These are phyloP conservation scores for Cataglyphis rosenhaueri DNA, from an alignment of 2,888 invertebrate genomes.

Conservation along the genomic window DNA sequence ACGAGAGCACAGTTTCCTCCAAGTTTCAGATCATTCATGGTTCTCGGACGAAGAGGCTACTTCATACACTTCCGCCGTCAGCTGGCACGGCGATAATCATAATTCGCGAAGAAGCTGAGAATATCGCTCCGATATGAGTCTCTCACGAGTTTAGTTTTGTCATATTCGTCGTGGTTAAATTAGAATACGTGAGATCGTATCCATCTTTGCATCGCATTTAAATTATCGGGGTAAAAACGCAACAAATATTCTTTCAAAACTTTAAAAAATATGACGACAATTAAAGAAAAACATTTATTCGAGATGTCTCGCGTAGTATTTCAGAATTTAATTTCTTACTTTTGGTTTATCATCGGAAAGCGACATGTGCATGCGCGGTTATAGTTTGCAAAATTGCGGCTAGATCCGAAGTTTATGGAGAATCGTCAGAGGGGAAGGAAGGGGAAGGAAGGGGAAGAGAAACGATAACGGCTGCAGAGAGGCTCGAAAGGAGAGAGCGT, in stretches of 20 bases:
- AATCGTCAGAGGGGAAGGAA: slow-evolving; percentile 32
- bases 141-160: not conserved
- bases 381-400: slow-evolving; percentile 36
- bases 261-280: not conserved
- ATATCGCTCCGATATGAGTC: not conserved
- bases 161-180: not conserved
- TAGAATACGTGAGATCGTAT: slow-evolving; percentile 2
- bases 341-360: not conserved
- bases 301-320: not conserved
- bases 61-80: slow-evolving; percentile 54
- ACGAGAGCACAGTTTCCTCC: slow-evolving; percentile 40
- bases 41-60: slow-evolving; percentile 47
- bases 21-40: slow-evolving; percentile 56
- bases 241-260: not conserved
- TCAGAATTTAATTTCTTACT: not conserved
- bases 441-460: slow-evolving; percentile 36
- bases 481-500: slow-evolving; percentile 45
- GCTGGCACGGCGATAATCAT: slow-evolving; percentile 54
- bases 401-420: slow-evolving; percentile 23
- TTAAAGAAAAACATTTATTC: not conserved
- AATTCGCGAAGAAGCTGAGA: slow-evolving; percentile 47
- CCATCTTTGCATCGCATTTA: not conserved
- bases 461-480: not conserved
- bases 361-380: not conserved
- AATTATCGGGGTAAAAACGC: not conserved